phyloP scores from a whole-genome alignment of 2,113 vertebrate genomes.

The Alethe castanea region DNA sequence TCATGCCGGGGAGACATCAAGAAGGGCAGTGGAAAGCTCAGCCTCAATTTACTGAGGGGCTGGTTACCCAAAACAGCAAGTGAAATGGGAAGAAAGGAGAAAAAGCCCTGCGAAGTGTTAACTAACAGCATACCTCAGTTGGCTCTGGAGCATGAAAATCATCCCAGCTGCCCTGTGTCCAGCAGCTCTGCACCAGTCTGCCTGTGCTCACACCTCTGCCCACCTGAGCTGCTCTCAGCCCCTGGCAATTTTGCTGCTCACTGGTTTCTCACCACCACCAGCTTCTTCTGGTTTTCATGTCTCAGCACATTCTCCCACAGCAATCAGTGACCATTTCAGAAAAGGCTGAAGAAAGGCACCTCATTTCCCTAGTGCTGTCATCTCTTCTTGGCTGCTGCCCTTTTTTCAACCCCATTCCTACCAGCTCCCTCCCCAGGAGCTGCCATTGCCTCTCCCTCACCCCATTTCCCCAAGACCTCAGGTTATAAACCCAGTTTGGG shows the following conservation, averaged over 20 bases:
- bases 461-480: neutral
- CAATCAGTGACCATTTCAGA: neutral
- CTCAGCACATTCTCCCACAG: neutral
- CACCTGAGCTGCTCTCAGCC: neutral
- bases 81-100: neutral
- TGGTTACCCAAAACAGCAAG: neutral
- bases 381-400: neutral
- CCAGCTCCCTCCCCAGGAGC: neutral
- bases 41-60: neutral
- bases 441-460: neutral
- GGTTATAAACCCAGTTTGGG: neutral
- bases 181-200: neutral
- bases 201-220: neutral
- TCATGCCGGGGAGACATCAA: rapidly evolving
- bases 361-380: neutral
- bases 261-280: neutral
- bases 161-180: rapidly evolving
- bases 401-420: neutral
- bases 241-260: neutral
- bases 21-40: neutral
- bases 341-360: neutral
- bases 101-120: neutral
- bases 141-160: neutral
- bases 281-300: neutral
- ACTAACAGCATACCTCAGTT: neutral